phyloP scores from a whole-genome alignment of 1,140 invertebrate species.

The Sarcophaga bullata region DNA sequence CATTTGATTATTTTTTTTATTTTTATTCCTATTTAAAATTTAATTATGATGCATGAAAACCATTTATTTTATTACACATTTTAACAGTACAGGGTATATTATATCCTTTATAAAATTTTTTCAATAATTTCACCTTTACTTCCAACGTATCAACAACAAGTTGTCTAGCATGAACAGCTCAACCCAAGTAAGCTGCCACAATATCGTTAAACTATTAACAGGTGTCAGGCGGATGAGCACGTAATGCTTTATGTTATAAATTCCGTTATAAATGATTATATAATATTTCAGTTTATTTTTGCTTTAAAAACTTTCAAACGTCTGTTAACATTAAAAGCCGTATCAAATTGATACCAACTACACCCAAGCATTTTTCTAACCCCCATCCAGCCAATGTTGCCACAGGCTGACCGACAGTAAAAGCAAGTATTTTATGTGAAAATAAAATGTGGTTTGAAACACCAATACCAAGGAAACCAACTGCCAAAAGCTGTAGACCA shows the following conservation, averaged over 20 bases:
- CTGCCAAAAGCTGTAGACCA: background rate
- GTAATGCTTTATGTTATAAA: slow-evolving; percentile 6
- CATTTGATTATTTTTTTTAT: too few relatives aligned
- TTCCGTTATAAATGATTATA: slow-evolving; percentile 1
- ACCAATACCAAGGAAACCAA: slow-evolving; percentile 36
- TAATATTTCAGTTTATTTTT: slow-evolving; percentile 20
- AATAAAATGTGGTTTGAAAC: background rate
- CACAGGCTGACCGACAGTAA: background rate
- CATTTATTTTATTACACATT: background rate
- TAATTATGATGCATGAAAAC: background rate
- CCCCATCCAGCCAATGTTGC: background rate
- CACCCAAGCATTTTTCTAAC: background rate
- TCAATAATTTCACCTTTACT: background rate
- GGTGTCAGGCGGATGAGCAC: slow-evolving; percentile 19
- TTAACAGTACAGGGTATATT: too few relatives aligned
- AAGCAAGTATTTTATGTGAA: background rate
- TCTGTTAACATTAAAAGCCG: slow-evolving; percentile 26
- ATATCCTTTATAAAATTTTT: too few relatives aligned
- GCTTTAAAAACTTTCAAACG: slow-evolving; percentile 27
- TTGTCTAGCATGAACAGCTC: background rate
- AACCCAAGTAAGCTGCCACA: background rate
- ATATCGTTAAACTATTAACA: slow-evolving; percentile 34
- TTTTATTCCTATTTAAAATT: background rate
- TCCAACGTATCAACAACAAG: background rate
- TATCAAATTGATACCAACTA: slow-evolving; percentile 18